These are phyloP conservation scores for Tetrax tetrax DNA, from an alignment of 2,113 vertebrate species.

Conservation along the genomic window DNA sequence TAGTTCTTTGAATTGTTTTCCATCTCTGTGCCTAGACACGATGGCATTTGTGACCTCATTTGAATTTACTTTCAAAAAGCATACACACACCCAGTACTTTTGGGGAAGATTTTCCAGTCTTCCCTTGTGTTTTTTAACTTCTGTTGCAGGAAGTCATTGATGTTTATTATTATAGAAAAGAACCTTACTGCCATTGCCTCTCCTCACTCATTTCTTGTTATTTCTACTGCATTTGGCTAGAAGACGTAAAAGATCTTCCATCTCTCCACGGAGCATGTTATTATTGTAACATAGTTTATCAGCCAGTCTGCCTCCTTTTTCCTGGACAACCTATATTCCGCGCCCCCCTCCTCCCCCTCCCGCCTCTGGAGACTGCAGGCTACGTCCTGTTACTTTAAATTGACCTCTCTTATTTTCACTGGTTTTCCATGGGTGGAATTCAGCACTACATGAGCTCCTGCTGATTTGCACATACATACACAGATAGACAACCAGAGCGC, in stretches of 20 bases:
- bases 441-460: neutral
- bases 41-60: neutral
- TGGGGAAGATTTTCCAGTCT: neutral
- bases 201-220: neutral
- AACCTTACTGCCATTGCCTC: neutral
- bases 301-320: neutral
- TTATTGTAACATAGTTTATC: neutral
- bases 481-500: neutral
- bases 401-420: neutral
- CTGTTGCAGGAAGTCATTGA: neutral
- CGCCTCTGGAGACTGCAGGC: neutral
- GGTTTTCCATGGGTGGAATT: neutral
- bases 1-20: neutral
- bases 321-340: neutral
- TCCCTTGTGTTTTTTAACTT: neutral
- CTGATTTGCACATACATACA: neutral
- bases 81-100: neutral
- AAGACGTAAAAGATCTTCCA: neutral
- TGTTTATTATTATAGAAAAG: neutral
- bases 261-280: neutral
- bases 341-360: too few species aligned
- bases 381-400: neutral
- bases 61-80: neutral
- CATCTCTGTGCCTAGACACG: neutral
- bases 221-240: neutral